Conservation (phyloP, 2,113 vertebrate species). For the Oenanthe melanoleuca region DNA sequence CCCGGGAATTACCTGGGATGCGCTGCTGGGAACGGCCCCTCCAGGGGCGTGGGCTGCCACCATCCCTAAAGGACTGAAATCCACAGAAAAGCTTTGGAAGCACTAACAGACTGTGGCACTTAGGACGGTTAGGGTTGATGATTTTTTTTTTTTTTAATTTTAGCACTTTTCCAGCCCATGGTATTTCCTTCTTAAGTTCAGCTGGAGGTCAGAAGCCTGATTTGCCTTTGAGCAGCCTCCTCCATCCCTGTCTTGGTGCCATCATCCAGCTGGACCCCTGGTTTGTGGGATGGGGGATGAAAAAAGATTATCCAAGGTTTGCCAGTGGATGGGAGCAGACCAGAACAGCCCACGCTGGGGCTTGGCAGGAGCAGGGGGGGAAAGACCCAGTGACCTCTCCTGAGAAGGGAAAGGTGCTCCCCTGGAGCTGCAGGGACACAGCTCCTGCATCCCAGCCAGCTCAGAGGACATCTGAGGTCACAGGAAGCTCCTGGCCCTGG, state of each 20-base stretch:
- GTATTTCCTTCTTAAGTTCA: not conserved
- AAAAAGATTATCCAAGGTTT: not conserved
- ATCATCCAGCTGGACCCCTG: not conserved
- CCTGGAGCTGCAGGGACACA: not conserved
- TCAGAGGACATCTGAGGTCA: not conserved
- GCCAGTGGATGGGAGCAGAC: not conserved
- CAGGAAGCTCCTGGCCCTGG: not conserved
- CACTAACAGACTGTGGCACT: not conserved
- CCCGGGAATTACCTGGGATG: fast-evolving
- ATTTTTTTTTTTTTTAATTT: not conserved
- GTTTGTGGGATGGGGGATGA: not conserved
- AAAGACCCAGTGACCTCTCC: not conserved
- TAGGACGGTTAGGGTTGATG: not conserved
- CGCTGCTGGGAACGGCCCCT: fast-evolving
- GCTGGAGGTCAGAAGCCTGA: not conserved
- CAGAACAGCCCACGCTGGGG: not conserved
- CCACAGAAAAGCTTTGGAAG: not conserved
- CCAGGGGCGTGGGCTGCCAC: not conserved
- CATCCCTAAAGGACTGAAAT: not conserved
- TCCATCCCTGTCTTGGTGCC: fast-evolving
- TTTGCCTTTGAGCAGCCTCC: not conserved
- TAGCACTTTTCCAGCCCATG: not conserved
- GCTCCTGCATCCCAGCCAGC: not conserved
- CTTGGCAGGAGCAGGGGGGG: not conserved
- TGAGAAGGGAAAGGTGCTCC: fast-evolving